Evolutionary conservation across 2,888 invertebrate species (phyloP).

Genomic region (Sphaerophoria rueppellii): DNA sequence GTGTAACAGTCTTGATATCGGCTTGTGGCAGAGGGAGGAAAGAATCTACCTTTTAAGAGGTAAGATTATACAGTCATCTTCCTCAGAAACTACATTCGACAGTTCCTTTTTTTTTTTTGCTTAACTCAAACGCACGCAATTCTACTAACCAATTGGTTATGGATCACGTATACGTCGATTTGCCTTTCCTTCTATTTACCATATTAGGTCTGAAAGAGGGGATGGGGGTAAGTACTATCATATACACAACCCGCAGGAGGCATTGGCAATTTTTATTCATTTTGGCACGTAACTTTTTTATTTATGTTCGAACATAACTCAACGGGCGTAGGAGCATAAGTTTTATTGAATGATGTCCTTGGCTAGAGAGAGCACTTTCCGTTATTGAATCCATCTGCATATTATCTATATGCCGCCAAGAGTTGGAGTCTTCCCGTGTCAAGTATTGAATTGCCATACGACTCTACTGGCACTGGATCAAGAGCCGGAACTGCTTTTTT

Average conservation of each 20-base stretch:
- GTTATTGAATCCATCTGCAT: slow-evolving; percentile 76
- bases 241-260: neutral
- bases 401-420: slow-evolving; percentile 52
- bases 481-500: slow-evolving; percentile 45
- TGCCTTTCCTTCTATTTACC: slow-evolving; percentile 62
- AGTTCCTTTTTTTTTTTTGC: slow-evolving; percentile 51
- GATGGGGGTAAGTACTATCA: neutral
- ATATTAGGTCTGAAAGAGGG: slow-evolving; percentile 41
- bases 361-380: slow-evolving; percentile 75
- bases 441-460: slow-evolving; percentile 31
- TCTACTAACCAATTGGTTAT: slow-evolving; percentile 55
- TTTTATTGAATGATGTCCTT: slow-evolving; percentile 75
- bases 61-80: neutral
- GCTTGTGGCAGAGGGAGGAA: neutral
- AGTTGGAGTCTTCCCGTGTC: slow-evolving; percentile 4
- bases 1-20: slow-evolving; percentile 33
- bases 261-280: slow-evolving; percentile 72
- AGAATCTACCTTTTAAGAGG: neutral
- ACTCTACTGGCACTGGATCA: slow-evolving; percentile 16
- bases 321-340: slow-evolving; percentile 75
- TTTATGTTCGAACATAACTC: slow-evolving; percentile 75
- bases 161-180: slow-evolving; percentile 67
- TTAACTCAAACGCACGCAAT: slow-evolving; percentile 66
- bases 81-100: slow-evolving; percentile 53
- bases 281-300: slow-evolving; percentile 75